phyloP scores from a whole-genome alignment of 2,797 vertebrate genomes.

The Myripristis jacobus region DNA sequence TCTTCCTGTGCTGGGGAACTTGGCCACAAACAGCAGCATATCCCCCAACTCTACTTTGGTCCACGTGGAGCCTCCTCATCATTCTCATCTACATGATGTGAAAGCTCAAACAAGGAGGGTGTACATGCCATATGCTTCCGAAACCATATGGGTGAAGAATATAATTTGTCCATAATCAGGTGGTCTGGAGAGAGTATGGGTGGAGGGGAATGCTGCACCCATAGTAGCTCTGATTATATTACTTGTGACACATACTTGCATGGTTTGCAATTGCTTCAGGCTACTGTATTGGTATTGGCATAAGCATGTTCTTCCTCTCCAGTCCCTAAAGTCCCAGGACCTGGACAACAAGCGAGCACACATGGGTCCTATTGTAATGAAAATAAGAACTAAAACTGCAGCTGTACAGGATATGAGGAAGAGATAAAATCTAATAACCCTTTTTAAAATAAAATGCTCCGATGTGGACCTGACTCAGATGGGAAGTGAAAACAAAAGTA shows the following conservation, averaged over 20 bases:
- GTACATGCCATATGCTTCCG: background rate
- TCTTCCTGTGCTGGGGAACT: conserved; percentile 49
- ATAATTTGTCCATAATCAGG: conserved; percentile 2
- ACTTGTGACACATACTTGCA: conserved; percentile 14
- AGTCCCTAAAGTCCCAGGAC: conserved; percentile 35
- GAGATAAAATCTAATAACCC: conserved; percentile 49
- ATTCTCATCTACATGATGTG: conserved; percentile 17
- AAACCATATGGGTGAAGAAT: background rate
- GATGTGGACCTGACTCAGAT: conserved; percentile 15
- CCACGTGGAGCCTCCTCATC: conserved; percentile 23
- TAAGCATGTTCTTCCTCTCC: conserved; percentile 36
- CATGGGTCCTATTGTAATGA: conserved; percentile 65
- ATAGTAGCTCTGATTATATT: conserved; percentile 7
- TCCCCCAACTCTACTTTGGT: conserved; percentile 37
- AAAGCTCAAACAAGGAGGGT: background rate
- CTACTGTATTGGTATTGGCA: background rate
- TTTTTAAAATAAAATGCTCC: conserved; percentile 34
- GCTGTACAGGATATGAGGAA: conserved; percentile 73
- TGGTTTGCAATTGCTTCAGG: conserved; percentile 19
- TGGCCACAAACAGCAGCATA: conserved; percentile 36
- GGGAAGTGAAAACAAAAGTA: conserved; percentile 19
- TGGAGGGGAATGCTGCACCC: background rate
- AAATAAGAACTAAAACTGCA: conserved; percentile 55
- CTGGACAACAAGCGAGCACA: conserved; percentile 57
- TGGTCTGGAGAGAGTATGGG: background rate